A percentile compares a stretch with the other conserved stretches of the same genome.
Conservation (phyloP, 2,797 vertebrate genomes). For the Melanotaenia nigrans region DNA sequence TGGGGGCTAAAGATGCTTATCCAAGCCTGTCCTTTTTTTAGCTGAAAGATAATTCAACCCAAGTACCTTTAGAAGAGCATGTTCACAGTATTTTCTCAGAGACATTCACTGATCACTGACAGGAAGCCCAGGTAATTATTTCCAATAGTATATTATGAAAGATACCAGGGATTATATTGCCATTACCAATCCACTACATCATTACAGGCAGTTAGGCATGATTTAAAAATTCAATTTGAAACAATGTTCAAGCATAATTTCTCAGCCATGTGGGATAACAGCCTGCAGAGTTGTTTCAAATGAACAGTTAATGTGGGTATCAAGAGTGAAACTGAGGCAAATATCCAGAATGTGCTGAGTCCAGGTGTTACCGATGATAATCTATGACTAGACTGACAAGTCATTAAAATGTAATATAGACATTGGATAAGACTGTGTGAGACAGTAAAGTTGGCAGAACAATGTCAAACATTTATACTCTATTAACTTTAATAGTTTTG, state of each 20-base stretch:
- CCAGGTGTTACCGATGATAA: constrained; percentile 62
- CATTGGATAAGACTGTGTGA: constrained; percentile 55
- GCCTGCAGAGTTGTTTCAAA: constrained; percentile 62
- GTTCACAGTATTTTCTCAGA: constrained; percentile 66
- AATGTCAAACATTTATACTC: constrained; percentile 76
- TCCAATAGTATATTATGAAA: constrained; percentile 60
- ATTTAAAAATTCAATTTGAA: constrained; percentile 68
- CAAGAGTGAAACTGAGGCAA: constrained; percentile 37
- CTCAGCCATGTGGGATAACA: constrained; percentile 47
- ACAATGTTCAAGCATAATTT: constrained; percentile 62
- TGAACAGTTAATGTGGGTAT: constrained; percentile 60
- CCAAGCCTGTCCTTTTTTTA: constrained; percentile 80
- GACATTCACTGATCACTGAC: constrained; percentile 69
- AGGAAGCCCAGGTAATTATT: constrained; percentile 61
- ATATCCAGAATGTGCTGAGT: constrained; percentile 37
- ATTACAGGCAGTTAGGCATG: constrained; percentile 54
- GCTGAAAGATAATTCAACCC: constrained; percentile 75
- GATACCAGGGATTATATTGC: constrained; percentile 51
- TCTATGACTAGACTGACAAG: constrained; percentile 55
- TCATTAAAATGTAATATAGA: constrained; percentile 65
- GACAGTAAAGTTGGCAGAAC: constrained; percentile 68
- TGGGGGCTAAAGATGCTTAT: constrained; percentile 80
- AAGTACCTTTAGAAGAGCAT: constrained; percentile 73
- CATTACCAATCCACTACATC: constrained; percentile 67
- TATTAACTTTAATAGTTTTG: constrained; percentile 80